These are phyloP conservation scores for Amaurobius ferox DNA, from an alignment of 2,888 invertebrate species.

Conservation along the genomic window DNA sequence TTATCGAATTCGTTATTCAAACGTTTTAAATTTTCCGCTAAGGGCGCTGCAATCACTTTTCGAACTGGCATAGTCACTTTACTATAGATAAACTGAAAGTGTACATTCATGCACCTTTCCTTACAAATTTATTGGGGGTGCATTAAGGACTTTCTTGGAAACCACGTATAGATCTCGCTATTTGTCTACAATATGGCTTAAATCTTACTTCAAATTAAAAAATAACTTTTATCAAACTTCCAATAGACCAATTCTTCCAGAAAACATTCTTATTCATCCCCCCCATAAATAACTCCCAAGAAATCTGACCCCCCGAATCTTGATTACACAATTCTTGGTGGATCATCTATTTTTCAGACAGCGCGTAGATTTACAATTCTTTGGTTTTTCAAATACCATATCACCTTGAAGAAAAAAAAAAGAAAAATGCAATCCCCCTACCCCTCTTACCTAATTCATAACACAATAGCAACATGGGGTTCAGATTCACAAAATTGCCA, in stretches of 20 bases:
- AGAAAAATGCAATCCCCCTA: neutral
- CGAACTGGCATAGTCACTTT: no score
- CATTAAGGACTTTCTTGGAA: no score
- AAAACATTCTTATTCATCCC: neutral
- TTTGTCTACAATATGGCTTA: no score
- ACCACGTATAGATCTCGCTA: no score
- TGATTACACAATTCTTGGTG: neutral
- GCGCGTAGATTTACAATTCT: neutral
- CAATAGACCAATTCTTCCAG: neutral
- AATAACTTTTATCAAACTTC: no score
- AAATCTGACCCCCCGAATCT: neutral
- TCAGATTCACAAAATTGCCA: constrained; percentile 56
- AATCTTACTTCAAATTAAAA: no score
- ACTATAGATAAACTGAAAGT: no score
- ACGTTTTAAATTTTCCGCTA: no score
- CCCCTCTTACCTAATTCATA: constrained; percentile 32
- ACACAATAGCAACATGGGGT: constrained; percentile 28
- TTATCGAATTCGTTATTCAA: no score
- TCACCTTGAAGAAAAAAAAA: neutral
- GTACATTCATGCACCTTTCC: no score
- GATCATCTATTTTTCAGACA: neutral
- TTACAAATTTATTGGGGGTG: no score
- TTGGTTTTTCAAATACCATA: neutral
- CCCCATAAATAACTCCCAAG: neutral
- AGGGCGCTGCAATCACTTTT: no score